Base-by-base conservation (phyloP, 2,113 vertebrate genomes). In the Trichomycterus rosablanca region DNA sequence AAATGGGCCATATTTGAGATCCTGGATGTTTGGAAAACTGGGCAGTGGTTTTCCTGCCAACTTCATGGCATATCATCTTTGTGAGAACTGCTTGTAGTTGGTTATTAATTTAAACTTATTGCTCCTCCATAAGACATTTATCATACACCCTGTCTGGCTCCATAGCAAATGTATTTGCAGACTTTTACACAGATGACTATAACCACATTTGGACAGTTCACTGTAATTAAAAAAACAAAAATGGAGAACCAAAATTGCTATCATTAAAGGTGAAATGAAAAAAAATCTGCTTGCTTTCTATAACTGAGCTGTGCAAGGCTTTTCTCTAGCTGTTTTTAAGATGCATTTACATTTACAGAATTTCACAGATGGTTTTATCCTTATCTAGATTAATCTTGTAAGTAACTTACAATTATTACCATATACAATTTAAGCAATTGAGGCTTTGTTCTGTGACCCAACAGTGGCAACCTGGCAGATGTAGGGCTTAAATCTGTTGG, bases 91-190 rank as follows among this genome's bases (percentile, higher is more conserved):
- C 74, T 73, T 66, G 65, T 74, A 82, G 78, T 78, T 72, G 79
- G 80, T 80, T 84, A 82, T 86, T 84, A 83, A 85, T 87, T 85
- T 80, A 67, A 69, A 56, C 62, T 68, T 63, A 72, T 72, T 18
- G 48, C 44, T 66, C 53, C 34, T 70, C 48, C 75, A 76, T 71
- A 64, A 71, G 74, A 77, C 72, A 76, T 42, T 57, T 70, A 76
- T 74, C 75, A 56, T 65, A 73, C 68, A 67, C 76, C 76, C 78
- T 67, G 74, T 77, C 68, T 63, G 65, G 79, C 78, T 80, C 79
- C 79, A 78, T 55, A 59, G 74, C 79, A 73, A 76, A 67, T 55
- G 67, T 70, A 77, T 80, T 81, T 81, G 82, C 56, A 72, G 81
- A 80, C 74, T 73, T 82, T 84, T 83, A 76, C 52, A 70, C 75